phyloP scores from a whole-genome alignment of 1,140 invertebrate genomes.

The Argopecten irradians region DNA sequence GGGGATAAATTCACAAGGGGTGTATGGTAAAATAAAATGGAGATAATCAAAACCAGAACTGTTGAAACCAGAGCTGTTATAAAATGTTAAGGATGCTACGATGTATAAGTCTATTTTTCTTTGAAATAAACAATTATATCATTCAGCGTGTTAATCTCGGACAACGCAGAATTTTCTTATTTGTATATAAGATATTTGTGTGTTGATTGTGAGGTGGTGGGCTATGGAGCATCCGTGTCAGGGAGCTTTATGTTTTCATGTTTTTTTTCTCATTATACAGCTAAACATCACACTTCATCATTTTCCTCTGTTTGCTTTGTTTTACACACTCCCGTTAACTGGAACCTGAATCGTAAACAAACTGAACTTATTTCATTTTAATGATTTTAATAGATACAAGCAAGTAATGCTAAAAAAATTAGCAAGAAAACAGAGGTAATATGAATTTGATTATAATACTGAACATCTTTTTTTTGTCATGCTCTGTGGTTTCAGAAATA shows the following conservation, averaged over 20 bases:
- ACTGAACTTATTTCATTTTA: background rate
- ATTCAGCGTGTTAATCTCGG: too few relatives aligned
- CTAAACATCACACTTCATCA: background rate
- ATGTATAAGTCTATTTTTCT: too few relatives aligned
- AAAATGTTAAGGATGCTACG: too few relatives aligned
- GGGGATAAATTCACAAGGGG: too few relatives aligned
- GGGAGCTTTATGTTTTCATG: background rate
- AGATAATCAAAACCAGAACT: too few relatives aligned
- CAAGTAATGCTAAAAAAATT: constrained; percentile 7
- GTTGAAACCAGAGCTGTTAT: too few relatives aligned
- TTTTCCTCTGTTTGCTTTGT: constrained; percentile 3
- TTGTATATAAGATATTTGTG: too few relatives aligned
- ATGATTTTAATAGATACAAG: constrained; percentile 1
- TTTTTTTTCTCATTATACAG: background rate
- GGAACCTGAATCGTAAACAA: background rate
- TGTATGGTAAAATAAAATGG: too few relatives aligned
- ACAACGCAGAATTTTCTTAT: too few relatives aligned
- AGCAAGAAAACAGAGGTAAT: constrained; percentile 13
- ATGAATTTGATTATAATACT: background rate
- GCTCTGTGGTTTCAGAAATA: background rate
- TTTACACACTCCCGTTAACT: background rate
- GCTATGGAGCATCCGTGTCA: background rate
- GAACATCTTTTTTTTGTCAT: background rate
- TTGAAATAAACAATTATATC: too few relatives aligned
- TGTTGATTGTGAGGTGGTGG: too few relatives aligned